phyloP scores from a whole-genome alignment of 2,797 vertebrate species.

The Sebastes reedi region DNA sequence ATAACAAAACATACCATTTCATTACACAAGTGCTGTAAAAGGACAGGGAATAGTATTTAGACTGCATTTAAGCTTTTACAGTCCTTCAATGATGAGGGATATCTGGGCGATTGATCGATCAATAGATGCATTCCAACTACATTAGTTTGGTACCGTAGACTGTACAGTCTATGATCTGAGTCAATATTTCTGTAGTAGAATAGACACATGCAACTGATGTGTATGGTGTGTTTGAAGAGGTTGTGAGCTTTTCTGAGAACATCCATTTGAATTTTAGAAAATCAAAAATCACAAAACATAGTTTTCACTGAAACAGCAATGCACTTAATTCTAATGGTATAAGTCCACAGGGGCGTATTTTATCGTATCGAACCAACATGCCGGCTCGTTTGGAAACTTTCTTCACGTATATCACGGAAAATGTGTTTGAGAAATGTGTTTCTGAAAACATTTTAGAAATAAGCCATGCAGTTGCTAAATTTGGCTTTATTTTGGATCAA shows the following conservation, averaged over 20 bases:
- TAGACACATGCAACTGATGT: neutral
- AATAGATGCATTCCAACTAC: neutral
- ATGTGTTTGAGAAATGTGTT: no score
- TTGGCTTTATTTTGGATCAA: no score
- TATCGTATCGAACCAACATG: no score
- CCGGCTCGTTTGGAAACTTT: no score
- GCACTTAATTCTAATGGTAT: neutral
- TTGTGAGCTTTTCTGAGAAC: neutral
- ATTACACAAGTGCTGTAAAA: conserved; percentile 88
- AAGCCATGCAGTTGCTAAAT: no score
- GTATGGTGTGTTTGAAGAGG: neutral
- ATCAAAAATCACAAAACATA: neutral
- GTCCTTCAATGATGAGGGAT: conserved; percentile 36
- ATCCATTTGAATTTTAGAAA: neutral
- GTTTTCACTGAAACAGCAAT: neutral
- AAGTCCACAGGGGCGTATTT: no score
- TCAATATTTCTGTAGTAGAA: neutral
- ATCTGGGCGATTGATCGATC: conserved; percentile 24
- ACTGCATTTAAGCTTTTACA: conserved; percentile 33
- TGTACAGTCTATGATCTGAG: neutral
- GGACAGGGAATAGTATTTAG: conserved; percentile 44
- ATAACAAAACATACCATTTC: conserved; percentile 80
- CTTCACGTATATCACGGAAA: no score
- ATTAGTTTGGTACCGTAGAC: neutral
- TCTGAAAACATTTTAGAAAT: no score